phyloP scores from a whole-genome alignment of 2,113 vertebrate genomes.

The Apeltes quadracus region DNA sequence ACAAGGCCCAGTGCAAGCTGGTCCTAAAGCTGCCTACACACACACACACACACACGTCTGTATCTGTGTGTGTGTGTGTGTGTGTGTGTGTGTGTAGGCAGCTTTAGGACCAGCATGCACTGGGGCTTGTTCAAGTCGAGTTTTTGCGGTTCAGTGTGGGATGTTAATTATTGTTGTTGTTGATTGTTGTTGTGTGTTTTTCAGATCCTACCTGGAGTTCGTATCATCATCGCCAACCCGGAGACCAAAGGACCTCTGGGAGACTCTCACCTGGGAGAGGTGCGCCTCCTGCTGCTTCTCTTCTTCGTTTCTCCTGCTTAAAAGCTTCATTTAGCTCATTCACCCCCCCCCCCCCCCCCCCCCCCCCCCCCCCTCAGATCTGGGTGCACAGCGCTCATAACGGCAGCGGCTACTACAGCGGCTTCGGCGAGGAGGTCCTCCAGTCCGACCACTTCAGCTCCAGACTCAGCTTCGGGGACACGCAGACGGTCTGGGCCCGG shows the following conservation, averaged over 20 bases:
- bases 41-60: too few relatives aligned
- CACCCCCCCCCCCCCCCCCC: too few relatives aligned
- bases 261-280: conserved; percentile 98
- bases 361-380: conserved; percentile 78
- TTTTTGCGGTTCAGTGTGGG: too few relatives aligned
- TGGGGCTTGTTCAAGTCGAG: too few relatives aligned
- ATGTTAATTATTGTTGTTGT: not conserved
- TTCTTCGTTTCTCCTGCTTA: too few relatives aligned
- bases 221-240: conserved; percentile 98
- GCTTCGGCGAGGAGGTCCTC: conserved; percentile 95
- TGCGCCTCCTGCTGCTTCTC: conserved; percentile 42
- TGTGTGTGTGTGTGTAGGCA: too few relatives aligned
- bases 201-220: conserved; percentile 95
- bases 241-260: conserved; percentile 98
- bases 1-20: not conserved
- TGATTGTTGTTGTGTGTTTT: not conserved
- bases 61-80: too few relatives aligned
- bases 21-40: not conserved
- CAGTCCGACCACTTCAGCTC: conserved; percentile 98
- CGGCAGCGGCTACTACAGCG: conserved; percentile 96
- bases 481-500: conserved; percentile 93
- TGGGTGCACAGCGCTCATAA: conserved; percentile 98
- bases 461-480: conserved; percentile 95
- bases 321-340: not conserved
- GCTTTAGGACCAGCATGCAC: too few relatives aligned